phyloP scores from a whole-genome alignment of 2,113 vertebrate species.

The Pseudonaja textilis region DNA sequence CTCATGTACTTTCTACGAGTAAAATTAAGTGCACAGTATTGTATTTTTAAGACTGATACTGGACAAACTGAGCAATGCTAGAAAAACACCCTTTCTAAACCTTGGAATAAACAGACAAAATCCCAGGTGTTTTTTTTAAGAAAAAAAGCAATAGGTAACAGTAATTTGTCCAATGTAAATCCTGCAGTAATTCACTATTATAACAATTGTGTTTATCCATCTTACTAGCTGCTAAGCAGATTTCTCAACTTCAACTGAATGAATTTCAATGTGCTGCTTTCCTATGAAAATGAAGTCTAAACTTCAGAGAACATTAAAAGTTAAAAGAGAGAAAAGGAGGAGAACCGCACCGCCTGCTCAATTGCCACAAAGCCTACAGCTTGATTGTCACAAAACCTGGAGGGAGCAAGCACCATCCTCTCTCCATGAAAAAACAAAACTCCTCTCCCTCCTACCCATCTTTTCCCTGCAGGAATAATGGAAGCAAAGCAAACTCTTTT shows the following conservation, averaged over 20 bases:
- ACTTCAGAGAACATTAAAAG: not conserved
- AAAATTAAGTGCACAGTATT: not conserved
- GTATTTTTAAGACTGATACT: not conserved
- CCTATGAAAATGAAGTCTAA: not conserved
- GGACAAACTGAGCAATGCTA: not conserved
- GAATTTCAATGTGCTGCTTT: not conserved
- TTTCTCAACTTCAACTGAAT: not conserved
- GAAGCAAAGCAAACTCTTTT: constrained; percentile 33
- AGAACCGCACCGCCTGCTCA: not conserved
- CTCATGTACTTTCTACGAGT: not conserved
- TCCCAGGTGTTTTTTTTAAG: too few species aligned
- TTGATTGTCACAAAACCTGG: not conserved
- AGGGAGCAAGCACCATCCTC: constrained; percentile 44
- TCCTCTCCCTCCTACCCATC: constrained; percentile 3
- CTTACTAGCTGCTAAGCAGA: not conserved
- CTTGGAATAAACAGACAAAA: not conserved
- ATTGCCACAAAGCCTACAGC: not conserved
- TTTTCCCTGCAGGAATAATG: constrained; percentile 28
- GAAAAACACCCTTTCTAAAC: not conserved
- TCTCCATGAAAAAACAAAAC: constrained; percentile 16
- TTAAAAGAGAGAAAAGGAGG: not conserved
- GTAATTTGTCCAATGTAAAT: not conserved
- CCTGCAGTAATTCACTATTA: not conserved
- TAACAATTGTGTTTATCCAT: not conserved
- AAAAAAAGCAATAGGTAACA: not conserved